Evolutionary conservation across 1,140 invertebrate species (phyloP), one percentile per base, ranked within the genome.

Genomic region (Drosophila ercepeae): DNA sequence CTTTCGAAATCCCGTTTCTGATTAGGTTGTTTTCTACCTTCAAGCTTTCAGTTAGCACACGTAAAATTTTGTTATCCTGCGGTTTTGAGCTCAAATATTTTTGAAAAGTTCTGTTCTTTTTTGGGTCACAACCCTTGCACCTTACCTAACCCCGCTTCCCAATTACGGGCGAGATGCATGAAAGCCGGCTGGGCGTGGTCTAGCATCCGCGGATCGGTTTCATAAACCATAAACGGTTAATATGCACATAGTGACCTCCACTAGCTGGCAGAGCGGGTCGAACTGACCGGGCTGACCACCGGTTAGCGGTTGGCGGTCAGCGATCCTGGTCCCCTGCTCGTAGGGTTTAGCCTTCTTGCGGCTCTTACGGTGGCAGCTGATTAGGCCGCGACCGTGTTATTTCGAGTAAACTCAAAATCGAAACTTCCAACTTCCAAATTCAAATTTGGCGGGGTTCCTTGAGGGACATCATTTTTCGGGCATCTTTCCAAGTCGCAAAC

Each of bases 401-500:
- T 18, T 49, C 60, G 27, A 18, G 5, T 39, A 55, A 34, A 45
- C 42, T 45, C 11, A 74, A 16, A 27, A 27, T 2, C 9, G n/a
- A n/a, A n/a, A 27, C 27, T 9, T 8, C 3, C 8, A 3, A 27
- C 7, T 8, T 27, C 7, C 7, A 27, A 7, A 27, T 27, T 7
- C 7, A 2, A 27, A 27, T 27, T 27, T 8, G 9, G 27, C 7
- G 27, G 11, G 8, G 8, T 4, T 9, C 9, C 9, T 9, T 9
- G 9, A 32, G 11, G 25, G 9, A 13, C 7, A 32, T 71, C 9
- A 19, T 4, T 53, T 9, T 2, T 11, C 16, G 0, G 51, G 65
- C 1, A 64, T 16, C 13, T 78, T 75, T 2, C 98, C 97, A 92
- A 98, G 98, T 90, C 97, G 95, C 34, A 95, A 92, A 78, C 97